Evolutionary conservation across 2,797 vertebrate genomes (phyloP).

Genomic region (Limnodromus scolopaceus): DNA sequence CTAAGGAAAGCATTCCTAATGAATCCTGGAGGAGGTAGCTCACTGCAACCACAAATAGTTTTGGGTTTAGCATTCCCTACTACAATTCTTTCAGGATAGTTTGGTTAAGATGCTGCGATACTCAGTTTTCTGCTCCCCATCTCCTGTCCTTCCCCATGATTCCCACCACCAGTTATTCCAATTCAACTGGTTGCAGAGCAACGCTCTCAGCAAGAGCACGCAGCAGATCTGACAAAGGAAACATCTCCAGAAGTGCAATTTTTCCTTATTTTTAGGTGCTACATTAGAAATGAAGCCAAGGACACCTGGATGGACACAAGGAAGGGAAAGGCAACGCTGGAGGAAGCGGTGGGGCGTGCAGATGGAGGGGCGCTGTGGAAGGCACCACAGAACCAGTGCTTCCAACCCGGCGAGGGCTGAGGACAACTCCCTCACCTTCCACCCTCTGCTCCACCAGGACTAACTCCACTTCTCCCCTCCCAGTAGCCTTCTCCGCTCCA

Average conservation of each 20-base stretch:
- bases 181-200: not conserved
- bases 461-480: not conserved
- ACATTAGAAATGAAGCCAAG: not conserved
- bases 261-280: not conserved
- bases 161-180: not conserved
- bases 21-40: not conserved
- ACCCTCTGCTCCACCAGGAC: not conserved
- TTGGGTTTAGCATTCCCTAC: fast-evolving
- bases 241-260: not conserved
- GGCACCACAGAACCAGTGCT: not conserved
- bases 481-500: not conserved
- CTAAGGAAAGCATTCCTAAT: not conserved
- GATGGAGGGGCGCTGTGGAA: not conserved
- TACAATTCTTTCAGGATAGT: not conserved
- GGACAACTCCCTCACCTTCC: not conserved
- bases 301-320: not conserved
- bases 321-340: not conserved
- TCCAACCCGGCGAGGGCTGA: not conserved
- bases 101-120: not conserved
- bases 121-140: not conserved
- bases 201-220: not conserved
- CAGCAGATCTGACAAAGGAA: fast-evolving
- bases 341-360: fast-evolving
- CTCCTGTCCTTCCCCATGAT: not conserved
- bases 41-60: not conserved